Evolutionary conservation across 2,113 vertebrate species (phyloP), one percentile per base, ranked within the genome.

Genomic region (Rhinoderma darwinii): DNA sequence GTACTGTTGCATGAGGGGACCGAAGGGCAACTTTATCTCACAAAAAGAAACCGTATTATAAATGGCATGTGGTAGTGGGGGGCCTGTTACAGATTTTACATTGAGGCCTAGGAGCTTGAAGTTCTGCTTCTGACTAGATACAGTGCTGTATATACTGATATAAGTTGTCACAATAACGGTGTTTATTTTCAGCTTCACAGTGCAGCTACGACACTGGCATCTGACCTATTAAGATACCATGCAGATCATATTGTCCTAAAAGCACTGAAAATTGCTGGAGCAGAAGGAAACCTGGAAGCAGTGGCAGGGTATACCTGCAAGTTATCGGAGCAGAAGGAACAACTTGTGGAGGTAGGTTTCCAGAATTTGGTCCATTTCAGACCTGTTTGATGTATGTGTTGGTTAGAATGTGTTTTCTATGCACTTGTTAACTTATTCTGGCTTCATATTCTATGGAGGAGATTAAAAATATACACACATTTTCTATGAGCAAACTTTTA

Each of bases 321-420:
- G 75, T 95, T 99, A 39, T 96, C 96, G 0, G 98, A 99, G 91
- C 98, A 99, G 91, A 98, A 97, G 91, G 98, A 99, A 51, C 98
- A 98, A 88, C 96, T 99, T 89, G 94, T 97, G 84, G 98, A 99
- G 96, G 98, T 99, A 83, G 92, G 94, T 92, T 79, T 39, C 4
- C 0, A 14, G 4, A 39, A 79, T 85, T 88, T 6, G 22, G n/a
- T 43, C 3, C 20, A 25, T 39, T 47, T 18, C 76, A 30, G 27
- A 11, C 27, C 41, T 73, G 10, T 0, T 25, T 25, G 17, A 2
- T 39, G 9, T 73, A 22, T 73, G 11, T 39, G 35, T 73, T n/a
- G n/a, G n/a, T n/a, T n/a, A n/a, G n/a, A n/a, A n/a, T n/a, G n/a
- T n/a, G n/a, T n/a, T n/a, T n/a, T n/a, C n/a, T n/a, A n/a, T n/a